phyloP scores from a whole-genome alignment of 2,888 invertebrate genomes.

The Halocaridina rubra region DNA sequence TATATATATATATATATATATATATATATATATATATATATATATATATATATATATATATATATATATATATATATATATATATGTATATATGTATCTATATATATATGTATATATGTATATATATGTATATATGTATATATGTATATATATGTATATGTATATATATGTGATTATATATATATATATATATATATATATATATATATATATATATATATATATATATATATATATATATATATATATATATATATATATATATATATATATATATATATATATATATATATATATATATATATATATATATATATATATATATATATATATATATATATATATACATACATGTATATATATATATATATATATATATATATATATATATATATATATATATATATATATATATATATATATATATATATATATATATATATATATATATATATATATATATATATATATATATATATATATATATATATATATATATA shows the following conservation, averaged over 20 bases:
- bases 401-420: neutral
- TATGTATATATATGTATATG: too few species aligned
- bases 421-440: neutral
- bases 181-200: neutral
- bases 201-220: neutral
- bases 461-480: neutral
- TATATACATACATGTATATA: neutral
- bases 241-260: neutral
- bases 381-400: neutral
- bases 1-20: too few species aligned
- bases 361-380: neutral
- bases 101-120: too few species aligned
- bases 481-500: neutral
- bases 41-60: too few species aligned
- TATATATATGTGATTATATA: neutral
- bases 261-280: neutral
- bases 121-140: too few species aligned
- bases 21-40: too few species aligned
- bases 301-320: neutral
- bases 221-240: neutral
- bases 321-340: neutral
- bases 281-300: neutral
- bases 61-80: too few species aligned
- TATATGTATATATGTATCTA: too few species aligned
- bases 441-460: neutral